Evolutionary conservation across 2,797 vertebrate genomes (phyloP).

Genomic region (Dendrocincla tyrannina): DNA sequence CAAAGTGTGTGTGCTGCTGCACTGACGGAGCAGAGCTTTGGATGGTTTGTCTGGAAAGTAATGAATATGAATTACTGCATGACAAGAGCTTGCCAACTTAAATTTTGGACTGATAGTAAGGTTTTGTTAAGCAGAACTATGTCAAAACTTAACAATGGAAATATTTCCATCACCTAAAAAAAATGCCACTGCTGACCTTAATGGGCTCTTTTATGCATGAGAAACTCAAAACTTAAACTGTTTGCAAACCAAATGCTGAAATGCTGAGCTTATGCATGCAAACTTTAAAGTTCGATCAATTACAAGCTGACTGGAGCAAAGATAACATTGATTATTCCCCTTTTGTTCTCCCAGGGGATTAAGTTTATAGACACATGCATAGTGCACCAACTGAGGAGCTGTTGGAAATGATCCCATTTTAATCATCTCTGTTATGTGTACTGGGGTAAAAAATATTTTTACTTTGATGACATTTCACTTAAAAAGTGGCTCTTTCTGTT

Average conservation of each 20-base stretch:
- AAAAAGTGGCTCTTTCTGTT: neutral
- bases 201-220: neutral
- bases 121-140: slow-evolving; percentile 15
- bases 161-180: slow-evolving; percentile 21
- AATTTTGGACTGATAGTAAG: neutral
- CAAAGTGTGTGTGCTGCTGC: neutral
- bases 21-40: neutral
- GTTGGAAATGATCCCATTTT: neutral
- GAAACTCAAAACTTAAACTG: slow-evolving; percentile 42
- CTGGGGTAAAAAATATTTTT: neutral
- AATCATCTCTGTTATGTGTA: neutral
- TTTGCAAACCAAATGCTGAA: slow-evolving; percentile 27
- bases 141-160: slow-evolving; percentile 32
- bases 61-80: neutral
- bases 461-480: neutral
- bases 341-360: neutral
- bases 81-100: neutral
- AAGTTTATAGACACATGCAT: neutral
- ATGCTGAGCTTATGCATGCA: slow-evolving; percentile 29
- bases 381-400: neutral
- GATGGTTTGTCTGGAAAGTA: neutral
- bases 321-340: slow-evolving; percentile 21
- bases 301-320: slow-evolving; percentile 2
- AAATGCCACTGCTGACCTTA: slow-evolving; percentile 4
- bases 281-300: neutral